phyloP scores from a whole-genome alignment of 2,113 vertebrate genomes.

The Typhlomys cinereus region DNA sequence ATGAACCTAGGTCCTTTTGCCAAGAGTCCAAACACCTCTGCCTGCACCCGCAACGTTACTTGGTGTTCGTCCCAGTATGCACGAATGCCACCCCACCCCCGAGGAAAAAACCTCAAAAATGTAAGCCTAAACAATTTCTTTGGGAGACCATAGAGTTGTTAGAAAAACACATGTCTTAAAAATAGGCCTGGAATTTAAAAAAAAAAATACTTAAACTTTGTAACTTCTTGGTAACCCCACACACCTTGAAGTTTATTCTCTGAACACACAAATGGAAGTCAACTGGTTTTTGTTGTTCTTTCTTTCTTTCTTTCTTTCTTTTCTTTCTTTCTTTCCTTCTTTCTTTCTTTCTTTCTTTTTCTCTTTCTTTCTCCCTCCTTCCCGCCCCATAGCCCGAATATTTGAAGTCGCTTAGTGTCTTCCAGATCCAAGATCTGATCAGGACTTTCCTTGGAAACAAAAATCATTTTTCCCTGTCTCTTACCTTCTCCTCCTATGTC shows the following conservation, averaged over 20 bases:
- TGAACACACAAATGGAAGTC: conserved; percentile 49
- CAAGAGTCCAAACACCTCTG: conserved; percentile 55
- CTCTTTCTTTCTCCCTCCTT: neutral
- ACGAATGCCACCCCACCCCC: conserved; percentile 42
- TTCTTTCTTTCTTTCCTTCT: no score
- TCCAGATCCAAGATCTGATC: conserved; percentile 33
- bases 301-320: no score
- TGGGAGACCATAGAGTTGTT: conserved; percentile 47
- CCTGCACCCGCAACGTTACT: conserved; percentile 12
- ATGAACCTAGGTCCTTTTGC: conserved; percentile 63
- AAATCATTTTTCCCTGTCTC: conserved; percentile 55
- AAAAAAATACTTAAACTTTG: conserved; percentile 16
- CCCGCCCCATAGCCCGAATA: no score
- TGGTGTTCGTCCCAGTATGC: conserved; percentile 26
- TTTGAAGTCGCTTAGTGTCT: conserved; percentile 48
- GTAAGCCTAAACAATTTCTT: conserved; percentile 67
- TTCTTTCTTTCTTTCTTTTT: no score
- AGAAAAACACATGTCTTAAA: conserved; percentile 70
- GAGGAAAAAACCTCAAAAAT: conserved; percentile 75
- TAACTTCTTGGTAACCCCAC: conserved; percentile 23
- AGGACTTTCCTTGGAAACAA: conserved; percentile 39
- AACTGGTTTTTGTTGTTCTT: neutral
- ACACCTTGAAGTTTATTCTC: conserved; percentile 55
- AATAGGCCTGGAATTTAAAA: conserved; percentile 57
- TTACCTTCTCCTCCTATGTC: conserved; percentile 83